Evolutionary conservation across 2,888 invertebrate species (phyloP).

Genomic region (Conistra vaccinii): DNA sequence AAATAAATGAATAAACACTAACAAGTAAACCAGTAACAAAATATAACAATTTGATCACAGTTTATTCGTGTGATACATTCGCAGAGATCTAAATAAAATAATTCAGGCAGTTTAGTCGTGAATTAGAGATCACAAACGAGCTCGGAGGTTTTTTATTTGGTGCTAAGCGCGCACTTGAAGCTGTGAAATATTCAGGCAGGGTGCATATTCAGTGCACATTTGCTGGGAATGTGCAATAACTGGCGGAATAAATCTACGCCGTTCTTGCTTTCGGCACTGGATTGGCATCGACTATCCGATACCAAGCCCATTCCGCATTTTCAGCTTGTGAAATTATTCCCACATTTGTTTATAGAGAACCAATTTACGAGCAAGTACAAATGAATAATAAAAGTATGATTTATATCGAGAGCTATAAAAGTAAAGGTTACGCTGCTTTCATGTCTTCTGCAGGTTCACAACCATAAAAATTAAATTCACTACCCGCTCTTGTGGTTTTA

Average conservation of each 20-base stretch:
- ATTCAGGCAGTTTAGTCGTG: conserved; percentile 38
- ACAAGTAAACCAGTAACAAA: no score
- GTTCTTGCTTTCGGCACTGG: conserved; percentile 73
- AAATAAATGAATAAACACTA: no score
- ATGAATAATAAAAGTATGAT: conserved; percentile 46
- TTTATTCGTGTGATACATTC: neutral
- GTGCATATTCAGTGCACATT: conserved; percentile 77
- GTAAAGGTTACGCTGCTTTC: conserved; percentile 22
- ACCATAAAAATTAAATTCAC: conserved; percentile 43
- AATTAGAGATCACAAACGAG: conserved; percentile 50
- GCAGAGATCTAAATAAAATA: conserved; percentile 24
- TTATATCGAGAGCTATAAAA: conserved; percentile 39
- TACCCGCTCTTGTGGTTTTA: conserved; percentile 48
- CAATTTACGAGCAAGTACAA: conserved; percentile 48
- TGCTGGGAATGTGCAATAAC: conserved; percentile 81
- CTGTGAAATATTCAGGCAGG: conserved; percentile 75
- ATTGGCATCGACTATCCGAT: conserved; percentile 74
- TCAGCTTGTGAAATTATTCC: conserved; percentile 61
- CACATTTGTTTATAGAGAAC: conserved; percentile 40
- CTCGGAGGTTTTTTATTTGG: conserved; percentile 55
- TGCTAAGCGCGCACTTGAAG: conserved; percentile 62
- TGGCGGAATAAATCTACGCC: conserved; percentile 76
- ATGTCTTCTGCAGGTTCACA: conserved; percentile 37
- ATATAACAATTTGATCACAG: neutral
- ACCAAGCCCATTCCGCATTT: conserved; percentile 66